Evolutionary conservation across 2,888 invertebrate species (phyloP), one percentile per base, ranked within the genome.

Genomic region (Amphipyra tragopoginis): DNA sequence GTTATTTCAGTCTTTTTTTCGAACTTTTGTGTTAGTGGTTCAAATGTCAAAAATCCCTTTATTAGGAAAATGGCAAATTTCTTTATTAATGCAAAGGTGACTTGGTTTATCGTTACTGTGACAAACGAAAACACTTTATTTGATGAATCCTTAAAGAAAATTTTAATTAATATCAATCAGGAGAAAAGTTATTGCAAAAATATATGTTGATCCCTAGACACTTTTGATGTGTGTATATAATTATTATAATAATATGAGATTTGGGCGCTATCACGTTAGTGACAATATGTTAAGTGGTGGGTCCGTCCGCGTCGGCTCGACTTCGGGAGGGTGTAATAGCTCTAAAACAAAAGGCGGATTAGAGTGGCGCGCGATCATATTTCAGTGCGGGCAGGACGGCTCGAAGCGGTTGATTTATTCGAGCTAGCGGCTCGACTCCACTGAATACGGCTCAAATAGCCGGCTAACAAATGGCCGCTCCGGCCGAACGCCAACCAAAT

Each of bases 321-420:
- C 40, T 51, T 29, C 33, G 40, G 61, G 44, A 33, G 63, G 44
- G 42, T 62, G 72, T 64, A 70, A 77, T 56, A 57, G 62, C 53
- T 67, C 67, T 72, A 66, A 72, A 75, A 80, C 78, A 82, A 79
- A 77, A 77, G 75, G 77, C 73, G 79, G 82, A 78, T 82, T 77
- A 83, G 77, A 72, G 72, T 56, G 65, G 73, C 66, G 70, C 67
- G 65, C 76, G 77, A 81, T 83, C 80, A 82, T 84, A 83, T 81
- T 81, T 84, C 79, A 84, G 77, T 48, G 65, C 55, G 71, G 54
- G 74, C 63, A 65, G 66, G 69, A 68, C 76, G 77, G 82, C 75
- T 79, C 77, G 56, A 59, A 78, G 78, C 82, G 77, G 65, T 72
- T 82, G 85, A 87, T 87, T 86, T 86, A 88, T 84, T 59, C 57